Evolutionary conservation across 2,888 invertebrate species (phyloP).

Genomic region (Busseola fusca): DNA sequence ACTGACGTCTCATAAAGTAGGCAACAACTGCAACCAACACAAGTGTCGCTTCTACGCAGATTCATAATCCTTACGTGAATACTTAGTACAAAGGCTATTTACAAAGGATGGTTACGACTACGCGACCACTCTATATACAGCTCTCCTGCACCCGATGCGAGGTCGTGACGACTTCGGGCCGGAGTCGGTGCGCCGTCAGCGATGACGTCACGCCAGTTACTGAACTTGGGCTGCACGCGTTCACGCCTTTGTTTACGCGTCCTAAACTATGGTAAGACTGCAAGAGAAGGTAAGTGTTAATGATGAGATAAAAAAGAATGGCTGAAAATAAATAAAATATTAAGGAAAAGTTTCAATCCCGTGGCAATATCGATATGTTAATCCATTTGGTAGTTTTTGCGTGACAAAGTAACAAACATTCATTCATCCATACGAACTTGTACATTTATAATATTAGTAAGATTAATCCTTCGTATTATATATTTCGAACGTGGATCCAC

Average conservation of each 20-base stretch:
- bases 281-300: slow-evolving; percentile 68
- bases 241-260: slow-evolving; percentile 91
- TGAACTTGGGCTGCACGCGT: slow-evolving; percentile 88
- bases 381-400: no score
- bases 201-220: slow-evolving; percentile 91
- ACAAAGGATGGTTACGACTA: slow-evolving; percentile 71
- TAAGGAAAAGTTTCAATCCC: neutral
- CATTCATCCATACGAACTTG: no score
- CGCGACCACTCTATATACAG: slow-evolving; percentile 92
- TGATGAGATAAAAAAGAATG: neutral
- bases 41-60: slow-evolving; percentile 43
- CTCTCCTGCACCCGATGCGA: slow-evolving; percentile 96
- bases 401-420: no score
- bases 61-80: slow-evolving; percentile 45
- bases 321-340: neutral
- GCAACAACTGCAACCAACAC: neutral
- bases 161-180: slow-evolving; percentile 95
- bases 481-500: no score
- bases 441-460: no score
- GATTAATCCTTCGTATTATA: neutral
- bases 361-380: no score
- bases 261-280: slow-evolving; percentile 95
- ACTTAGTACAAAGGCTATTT: slow-evolving; percentile 69
- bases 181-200: slow-evolving; percentile 93
- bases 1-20: slow-evolving; percentile 16